Conservation (phyloP, 1,140 invertebrate species). For the Holcopasites calliopsidis region DNA sequence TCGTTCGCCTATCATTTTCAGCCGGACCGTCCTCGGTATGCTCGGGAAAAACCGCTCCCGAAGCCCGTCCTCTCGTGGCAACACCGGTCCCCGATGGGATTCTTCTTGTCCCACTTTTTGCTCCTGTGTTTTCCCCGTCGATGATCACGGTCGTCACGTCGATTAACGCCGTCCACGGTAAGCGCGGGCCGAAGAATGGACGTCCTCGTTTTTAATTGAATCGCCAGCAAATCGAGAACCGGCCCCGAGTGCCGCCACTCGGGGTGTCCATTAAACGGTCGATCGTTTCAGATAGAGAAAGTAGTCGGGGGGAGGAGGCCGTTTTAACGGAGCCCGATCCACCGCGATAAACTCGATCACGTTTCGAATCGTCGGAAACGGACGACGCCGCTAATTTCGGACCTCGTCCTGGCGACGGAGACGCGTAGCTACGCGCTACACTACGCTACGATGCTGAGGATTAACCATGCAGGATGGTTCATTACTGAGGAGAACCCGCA, state of each 20-base stretch:
- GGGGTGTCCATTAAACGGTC: conserved; percentile 59
- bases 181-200: conserved; percentile 48
- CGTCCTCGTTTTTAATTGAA: conserved; percentile 63
- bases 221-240: conserved; percentile 53
- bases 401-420: not conserved
- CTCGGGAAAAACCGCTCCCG: no score
- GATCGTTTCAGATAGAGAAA: conserved; percentile 65
- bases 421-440: conserved; percentile 6
- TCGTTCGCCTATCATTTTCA: conserved; percentile 36
- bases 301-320: conserved; percentile 51
- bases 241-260: conserved; percentile 31
- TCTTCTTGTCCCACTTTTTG: conserved; percentile 14
- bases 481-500: no score
- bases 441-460: conserved; percentile 16
- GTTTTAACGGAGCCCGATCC: conserved; percentile 62
- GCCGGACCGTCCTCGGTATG: conserved; percentile 8
- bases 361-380: conserved; percentile 45
- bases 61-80: no score
- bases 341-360: conserved; percentile 61
- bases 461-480: not conserved
- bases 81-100: no score
- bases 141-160: conserved; percentile 60
- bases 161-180: conserved; percentile 58
- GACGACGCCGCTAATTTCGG: conserved; percentile 31
- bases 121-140: conserved; percentile 36